Conservation (phyloP, 2,888 invertebrate genomes). For the Lycaena phlaeas region DNA sequence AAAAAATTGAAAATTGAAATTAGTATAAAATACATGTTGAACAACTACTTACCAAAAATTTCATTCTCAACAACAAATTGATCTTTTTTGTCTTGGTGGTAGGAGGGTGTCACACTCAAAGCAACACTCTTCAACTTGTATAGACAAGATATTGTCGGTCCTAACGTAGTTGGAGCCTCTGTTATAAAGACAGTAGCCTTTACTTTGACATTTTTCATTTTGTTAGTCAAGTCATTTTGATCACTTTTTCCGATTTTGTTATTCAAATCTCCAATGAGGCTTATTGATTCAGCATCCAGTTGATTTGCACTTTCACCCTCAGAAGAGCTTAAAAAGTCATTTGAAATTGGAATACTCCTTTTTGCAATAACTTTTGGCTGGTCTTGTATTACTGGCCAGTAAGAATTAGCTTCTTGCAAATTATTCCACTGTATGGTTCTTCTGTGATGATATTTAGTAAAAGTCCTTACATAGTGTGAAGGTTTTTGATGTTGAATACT, state of each 20-base stretch:
- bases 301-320: constrained; percentile 30
- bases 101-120: constrained; percentile 50
- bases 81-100: constrained; percentile 45
- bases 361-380: constrained; percentile 37
- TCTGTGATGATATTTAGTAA: constrained; percentile 62
- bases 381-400: constrained; percentile 34
- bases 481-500: constrained; percentile 52
- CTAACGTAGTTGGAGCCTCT: constrained; percentile 33
- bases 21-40: neutral
- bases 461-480: constrained; percentile 56
- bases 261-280: constrained; percentile 33
- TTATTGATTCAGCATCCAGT: constrained; percentile 29
- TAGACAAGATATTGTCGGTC: constrained; percentile 45
- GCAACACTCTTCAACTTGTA: constrained; percentile 53
- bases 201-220: constrained; percentile 37
- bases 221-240: constrained; percentile 34
- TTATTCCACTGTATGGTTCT: constrained; percentile 53
- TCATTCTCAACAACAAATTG: constrained; percentile 51
- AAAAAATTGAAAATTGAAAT: too few relatives aligned
- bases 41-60: constrained; percentile 38
- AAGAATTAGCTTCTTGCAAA: constrained; percentile 29
- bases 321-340: constrained; percentile 32
- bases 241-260: constrained; percentile 31
- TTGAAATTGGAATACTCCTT: constrained; percentile 41
- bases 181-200: constrained; percentile 35